Evolutionary conservation across 2,888 invertebrate species (phyloP).

Genomic region (Eristalis arbustorum): DNA sequence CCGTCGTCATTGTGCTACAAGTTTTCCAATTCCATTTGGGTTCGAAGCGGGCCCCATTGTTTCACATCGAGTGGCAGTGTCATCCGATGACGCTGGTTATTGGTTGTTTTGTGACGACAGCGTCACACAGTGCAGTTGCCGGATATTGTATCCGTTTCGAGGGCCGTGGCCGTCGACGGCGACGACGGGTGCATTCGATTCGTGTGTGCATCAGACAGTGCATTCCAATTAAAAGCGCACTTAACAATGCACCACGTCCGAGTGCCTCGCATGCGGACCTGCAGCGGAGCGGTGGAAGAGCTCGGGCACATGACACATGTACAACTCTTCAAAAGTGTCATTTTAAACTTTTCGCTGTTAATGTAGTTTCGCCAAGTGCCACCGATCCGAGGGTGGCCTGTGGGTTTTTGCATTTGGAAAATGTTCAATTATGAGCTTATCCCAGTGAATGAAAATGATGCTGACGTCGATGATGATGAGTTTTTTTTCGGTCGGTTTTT

Average conservation of each 20-base stretch:
- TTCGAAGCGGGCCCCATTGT: slow-evolving; percentile 57
- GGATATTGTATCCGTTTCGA: slow-evolving; percentile 65
- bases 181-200: slow-evolving; percentile 47
- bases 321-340: slow-evolving; percentile 68
- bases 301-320: slow-evolving; percentile 61
- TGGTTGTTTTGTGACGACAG: slow-evolving; percentile 48
- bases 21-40: slow-evolving; percentile 64
- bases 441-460: slow-evolving; percentile 23
- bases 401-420: slow-evolving; percentile 21
- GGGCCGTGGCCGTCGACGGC: background rate
- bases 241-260: slow-evolving; percentile 63
- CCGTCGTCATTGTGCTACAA: slow-evolving; percentile 47
- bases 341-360: slow-evolving; percentile 61
- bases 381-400: background rate
- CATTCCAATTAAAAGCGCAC: slow-evolving; percentile 69
- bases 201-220: slow-evolving; percentile 67
- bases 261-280: slow-evolving; percentile 29
- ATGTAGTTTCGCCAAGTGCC: slow-evolving; percentile 33
- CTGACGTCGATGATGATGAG: background rate
- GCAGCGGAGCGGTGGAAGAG: slow-evolving; percentile 13
- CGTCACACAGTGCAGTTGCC: slow-evolving; percentile 11
- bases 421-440: slow-evolving; percentile 32
- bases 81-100: slow-evolving; percentile 44
- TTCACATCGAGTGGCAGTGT: slow-evolving; percentile 50
- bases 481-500: no score